These are phyloP conservation scores for Manis crassicaudata DNA, from an alignment of 2,797 vertebrate species.

Conservation along the genomic window DNA sequence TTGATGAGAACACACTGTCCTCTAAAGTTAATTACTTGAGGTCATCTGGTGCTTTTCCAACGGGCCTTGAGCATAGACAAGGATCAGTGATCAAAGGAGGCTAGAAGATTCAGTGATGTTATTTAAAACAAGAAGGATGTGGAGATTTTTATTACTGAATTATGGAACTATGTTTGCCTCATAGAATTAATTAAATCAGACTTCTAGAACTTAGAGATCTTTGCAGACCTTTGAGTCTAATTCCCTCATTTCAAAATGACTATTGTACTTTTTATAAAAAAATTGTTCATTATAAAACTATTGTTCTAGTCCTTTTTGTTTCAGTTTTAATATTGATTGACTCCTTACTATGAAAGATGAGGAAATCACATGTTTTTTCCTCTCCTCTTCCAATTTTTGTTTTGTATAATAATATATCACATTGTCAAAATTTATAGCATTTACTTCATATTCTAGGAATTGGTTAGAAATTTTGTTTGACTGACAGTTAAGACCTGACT, in stretches of 20 bases:
- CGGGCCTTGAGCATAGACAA: constrained; percentile 12
- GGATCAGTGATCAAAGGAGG: constrained; percentile 53
- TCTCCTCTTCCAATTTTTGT: neutral
- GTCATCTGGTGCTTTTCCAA: constrained; percentile 44
- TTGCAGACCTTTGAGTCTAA: constrained; percentile 37
- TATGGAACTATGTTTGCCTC: constrained; percentile 35
- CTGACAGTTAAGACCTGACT: neutral
- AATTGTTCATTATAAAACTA: too few relatives aligned
- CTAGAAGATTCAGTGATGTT: constrained; percentile 39
- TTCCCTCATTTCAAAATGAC: constrained; percentile 35
- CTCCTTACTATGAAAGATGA: constrained; percentile 1
- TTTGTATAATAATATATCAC: constrained; percentile 8
- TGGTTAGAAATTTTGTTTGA: constrained; percentile 44
- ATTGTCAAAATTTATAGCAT: constrained; percentile 11
- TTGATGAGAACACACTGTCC: constrained; percentile 31
- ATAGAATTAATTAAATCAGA: constrained; percentile 50
- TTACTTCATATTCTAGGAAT: constrained; percentile 42
- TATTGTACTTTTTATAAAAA: neutral
- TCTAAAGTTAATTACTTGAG: constrained; percentile 54
- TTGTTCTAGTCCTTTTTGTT: neutral
- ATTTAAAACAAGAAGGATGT: neutral
- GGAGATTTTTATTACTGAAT: constrained; percentile 32
- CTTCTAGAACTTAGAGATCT: constrained; percentile 38
- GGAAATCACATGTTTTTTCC: neutral
- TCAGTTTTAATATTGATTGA: constrained; percentile 44